Evolutionary conservation across 92 coral and sea anemone species (phyloP).

Genomic region (Porites evermanni): DNA sequence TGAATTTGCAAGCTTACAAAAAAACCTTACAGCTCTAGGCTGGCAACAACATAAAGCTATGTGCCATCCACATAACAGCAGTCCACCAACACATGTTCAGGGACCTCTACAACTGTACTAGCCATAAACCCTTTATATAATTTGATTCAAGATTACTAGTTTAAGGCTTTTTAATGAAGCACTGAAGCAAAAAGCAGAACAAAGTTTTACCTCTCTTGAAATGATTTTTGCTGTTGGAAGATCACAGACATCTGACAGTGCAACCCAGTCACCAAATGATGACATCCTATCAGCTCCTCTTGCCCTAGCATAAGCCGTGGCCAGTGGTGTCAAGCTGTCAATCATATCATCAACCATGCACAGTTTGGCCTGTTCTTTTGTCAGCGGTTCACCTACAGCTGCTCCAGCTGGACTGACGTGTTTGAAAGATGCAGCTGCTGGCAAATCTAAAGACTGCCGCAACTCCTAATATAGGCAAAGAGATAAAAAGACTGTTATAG

Average conservation of each 20-base stretch:
- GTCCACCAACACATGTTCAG: too few species aligned
- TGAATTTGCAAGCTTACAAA: too few species aligned
- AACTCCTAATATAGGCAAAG: constrained; percentile 68
- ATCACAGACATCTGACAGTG: constrained; percentile 95
- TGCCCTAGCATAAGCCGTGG: constrained; percentile 98
- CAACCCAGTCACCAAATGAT: constrained; percentile 99
- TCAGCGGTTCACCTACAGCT: constrained; percentile 88
- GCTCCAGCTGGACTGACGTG: constrained; percentile 99
- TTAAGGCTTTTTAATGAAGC: neutral
- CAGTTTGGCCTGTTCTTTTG: constrained; percentile 88
- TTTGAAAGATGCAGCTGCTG: constrained; percentile 98
- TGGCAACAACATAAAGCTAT: too few species aligned
- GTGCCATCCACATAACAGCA: too few species aligned
- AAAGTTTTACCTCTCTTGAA: constrained; percentile 85
- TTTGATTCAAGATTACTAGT: too few species aligned
- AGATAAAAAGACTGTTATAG: neutral
- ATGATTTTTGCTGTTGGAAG: constrained; percentile 91
- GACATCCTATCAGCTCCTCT: constrained; percentile 99
- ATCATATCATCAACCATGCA: constrained; percentile 97
- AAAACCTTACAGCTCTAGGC: too few species aligned
- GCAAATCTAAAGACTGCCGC: constrained; percentile 79
- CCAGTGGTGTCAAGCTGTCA: constrained; percentile 90
- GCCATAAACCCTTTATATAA: too few species aligned
- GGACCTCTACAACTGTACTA: too few species aligned
- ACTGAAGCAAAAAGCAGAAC: neutral